Conservation (phyloP, 2,113 vertebrate genomes). For the Origma solitaria region DNA sequence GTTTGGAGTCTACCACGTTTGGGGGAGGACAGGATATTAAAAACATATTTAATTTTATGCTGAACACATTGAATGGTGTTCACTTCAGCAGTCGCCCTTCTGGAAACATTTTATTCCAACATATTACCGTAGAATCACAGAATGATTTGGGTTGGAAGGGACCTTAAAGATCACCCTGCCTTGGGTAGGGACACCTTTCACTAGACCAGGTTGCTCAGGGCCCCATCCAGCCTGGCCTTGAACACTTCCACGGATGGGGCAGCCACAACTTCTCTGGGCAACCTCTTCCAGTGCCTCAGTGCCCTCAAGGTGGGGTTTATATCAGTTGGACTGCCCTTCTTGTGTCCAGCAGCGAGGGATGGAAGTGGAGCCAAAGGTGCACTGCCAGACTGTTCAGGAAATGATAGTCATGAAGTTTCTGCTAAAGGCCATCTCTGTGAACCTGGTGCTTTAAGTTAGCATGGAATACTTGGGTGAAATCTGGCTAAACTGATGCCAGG, state of each 20-base stretch:
- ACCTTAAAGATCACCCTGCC: not conserved
- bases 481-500: not conserved
- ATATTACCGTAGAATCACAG: not conserved
- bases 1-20: not conserved
- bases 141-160: not conserved
- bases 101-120: not conserved
- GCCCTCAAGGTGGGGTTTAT: not conserved
- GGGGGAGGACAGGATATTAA: not conserved
- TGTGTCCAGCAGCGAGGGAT: not conserved
- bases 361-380: not conserved
- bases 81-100: not conserved
- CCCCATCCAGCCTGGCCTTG: not conserved
- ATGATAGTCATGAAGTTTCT: not conserved
- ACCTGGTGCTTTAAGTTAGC: not conserved
- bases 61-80: not conserved
- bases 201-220: not conserved
- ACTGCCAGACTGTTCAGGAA: not conserved
- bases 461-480: not conserved
- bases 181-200: not conserved
- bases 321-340: rapidly evolving
- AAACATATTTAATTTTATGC: not conserved
- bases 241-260: not conserved
- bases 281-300: not conserved
- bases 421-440: not conserved
- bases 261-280: not conserved